phyloP scores from a whole-genome alignment of 2,113 vertebrate species.

The Tragelaphus buxtoni region DNA sequence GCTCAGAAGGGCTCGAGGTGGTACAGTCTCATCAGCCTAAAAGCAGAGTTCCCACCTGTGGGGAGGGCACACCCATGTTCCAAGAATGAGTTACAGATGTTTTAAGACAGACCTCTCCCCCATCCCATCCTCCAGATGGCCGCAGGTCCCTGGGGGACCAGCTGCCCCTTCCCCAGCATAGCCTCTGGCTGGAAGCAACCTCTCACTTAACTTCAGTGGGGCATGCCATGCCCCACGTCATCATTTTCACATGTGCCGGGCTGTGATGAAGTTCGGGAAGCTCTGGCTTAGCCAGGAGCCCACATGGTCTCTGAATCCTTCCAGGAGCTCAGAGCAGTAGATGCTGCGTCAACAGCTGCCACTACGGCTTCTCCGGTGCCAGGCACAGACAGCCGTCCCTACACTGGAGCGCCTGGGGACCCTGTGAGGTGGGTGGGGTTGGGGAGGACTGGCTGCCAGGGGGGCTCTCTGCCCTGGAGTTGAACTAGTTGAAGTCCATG shows the following conservation, averaged over 20 bases:
- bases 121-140: background rate
- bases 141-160: background rate
- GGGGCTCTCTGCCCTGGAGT: background rate
- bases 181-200: background rate
- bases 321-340: background rate
- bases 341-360: background rate
- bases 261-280: background rate
- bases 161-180: too few relatives aligned
- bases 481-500: background rate
- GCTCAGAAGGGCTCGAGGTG: background rate
- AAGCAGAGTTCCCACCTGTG: background rate
- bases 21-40: background rate
- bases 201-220: background rate
- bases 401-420: rapidly evolving
- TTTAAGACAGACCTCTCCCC: background rate
- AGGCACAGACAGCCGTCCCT: background rate
- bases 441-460: background rate
- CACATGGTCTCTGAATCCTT: background rate
- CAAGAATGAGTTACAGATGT: background rate
- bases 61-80: background rate
- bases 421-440: background rate
- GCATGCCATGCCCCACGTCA: background rate
- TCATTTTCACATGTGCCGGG: rapidly evolving
- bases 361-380: rapidly evolving
- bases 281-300: background rate